Base-by-base conservation (phyloP, 2,888 invertebrate genomes). In the Lissonota sp. region DNA sequence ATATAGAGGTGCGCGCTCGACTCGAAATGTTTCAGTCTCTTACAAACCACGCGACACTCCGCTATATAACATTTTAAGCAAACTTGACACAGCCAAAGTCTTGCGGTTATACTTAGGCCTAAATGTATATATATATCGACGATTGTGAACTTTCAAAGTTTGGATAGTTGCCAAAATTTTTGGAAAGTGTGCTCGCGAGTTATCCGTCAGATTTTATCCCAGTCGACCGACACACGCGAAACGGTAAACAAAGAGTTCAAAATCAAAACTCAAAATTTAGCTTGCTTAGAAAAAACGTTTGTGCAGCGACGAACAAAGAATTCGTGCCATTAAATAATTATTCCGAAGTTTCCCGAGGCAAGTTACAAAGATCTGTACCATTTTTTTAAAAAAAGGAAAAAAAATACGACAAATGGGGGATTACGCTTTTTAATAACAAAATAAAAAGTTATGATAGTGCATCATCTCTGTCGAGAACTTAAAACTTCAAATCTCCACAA, bases 1-100 rank as follows among this genome's bases (percentile, higher is more conserved):
- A 89, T 90, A 90, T 90, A 90, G 88, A 87, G 86, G 89, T 83
- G 83, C 84, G 86, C 83, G 82, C 83, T 81, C 82, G 81, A 80
- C 83, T 86, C 80, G 83, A 85, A 84, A 82, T 86, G 86, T 86
- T 87, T 88, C 90, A 90, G 90, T 90, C 88, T 86, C 82, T 77
- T 84, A 71, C 82, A 83, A 86, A 85, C 88, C 86, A 85, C 86
- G 88, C 87, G 86, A 84, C 85, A 84, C 85, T 80, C 82, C 82
- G 80, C 26, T 26, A 26, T 26, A 86, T 64, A 74, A 55, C 53
- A 44, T 66, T 40, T 63, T 64, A 77, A 75, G 77, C 69, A 67
- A 77, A 75, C 40, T 63, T 72, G 4, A 7, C 42, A 53, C 4
- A 6, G 16, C 14, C 12, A 12, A 60, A 58, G 40, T 42, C 44